Evolutionary conservation across 2,797 vertebrate genomes (phyloP).

Genomic region (Austrolebias charrua): DNA sequence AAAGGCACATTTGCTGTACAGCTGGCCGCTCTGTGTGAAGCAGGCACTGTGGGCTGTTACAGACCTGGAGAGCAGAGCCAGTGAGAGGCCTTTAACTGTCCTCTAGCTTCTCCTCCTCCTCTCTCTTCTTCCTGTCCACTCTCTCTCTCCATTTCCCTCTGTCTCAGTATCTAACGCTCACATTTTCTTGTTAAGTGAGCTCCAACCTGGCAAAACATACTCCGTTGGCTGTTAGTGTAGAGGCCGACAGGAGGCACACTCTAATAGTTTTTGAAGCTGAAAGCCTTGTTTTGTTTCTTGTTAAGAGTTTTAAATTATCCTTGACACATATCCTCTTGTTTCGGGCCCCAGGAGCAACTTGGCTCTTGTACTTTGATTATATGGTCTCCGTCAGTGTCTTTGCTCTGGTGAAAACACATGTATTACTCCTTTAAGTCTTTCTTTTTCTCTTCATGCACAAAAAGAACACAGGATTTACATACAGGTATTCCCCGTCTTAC

Average conservation of each 20-base stretch:
- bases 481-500: no score
- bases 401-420: constrained; percentile 61
- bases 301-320: constrained; percentile 91
- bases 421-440: constrained; percentile 53
- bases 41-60: constrained; percentile 94
- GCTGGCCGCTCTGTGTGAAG: constrained; percentile 99
- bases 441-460: constrained; percentile 31
- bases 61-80: constrained; percentile 90
- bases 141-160: constrained; percentile 37
- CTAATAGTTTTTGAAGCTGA: constrained; percentile 70
- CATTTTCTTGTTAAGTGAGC: constrained; percentile 55
- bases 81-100: constrained; percentile 95
- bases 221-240: constrained; percentile 49
- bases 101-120: constrained; percentile 85
- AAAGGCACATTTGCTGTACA: constrained; percentile 99
- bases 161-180: constrained; percentile 44
- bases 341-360: constrained; percentile 63
- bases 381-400: constrained; percentile 62
- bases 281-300: constrained; percentile 93
- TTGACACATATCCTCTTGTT: constrained; percentile 73
- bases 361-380: constrained; percentile 67
- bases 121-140: constrained; percentile 78
- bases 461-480: constrained; percentile 48
- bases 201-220: constrained; percentile 60
- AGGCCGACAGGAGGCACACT: constrained; percentile 58